A percentile compares a stretch with the other conserved stretches of the same genome.
Evolutionary conservation across 92 coral and sea anemone species (phyloP).

Genomic region (Palythoa grandis): DNA sequence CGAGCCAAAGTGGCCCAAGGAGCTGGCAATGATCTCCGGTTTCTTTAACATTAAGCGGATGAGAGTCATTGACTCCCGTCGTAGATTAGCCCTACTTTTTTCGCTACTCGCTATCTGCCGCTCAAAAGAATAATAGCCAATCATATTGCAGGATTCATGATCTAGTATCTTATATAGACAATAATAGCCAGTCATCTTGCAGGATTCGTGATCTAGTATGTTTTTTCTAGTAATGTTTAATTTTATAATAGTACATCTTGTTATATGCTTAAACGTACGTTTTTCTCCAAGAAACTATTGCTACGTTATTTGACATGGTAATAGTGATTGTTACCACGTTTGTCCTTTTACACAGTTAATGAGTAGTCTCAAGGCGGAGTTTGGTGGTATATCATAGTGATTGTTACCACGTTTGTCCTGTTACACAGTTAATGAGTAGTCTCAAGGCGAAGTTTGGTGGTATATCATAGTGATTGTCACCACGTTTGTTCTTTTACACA

Average conservation of each 20-base stretch:
- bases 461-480: too few relatives aligned
- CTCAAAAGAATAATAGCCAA: background rate
- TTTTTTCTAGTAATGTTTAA: background rate
- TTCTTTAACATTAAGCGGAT: too few relatives aligned
- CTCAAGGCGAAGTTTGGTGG: too few relatives aligned
- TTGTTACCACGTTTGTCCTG: too few relatives aligned
- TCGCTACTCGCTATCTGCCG: background rate
- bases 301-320: background rate
- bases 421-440: too few relatives aligned
- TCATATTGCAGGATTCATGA: background rate
- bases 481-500: too few relatives aligned
- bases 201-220: background rate
- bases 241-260: background rate
- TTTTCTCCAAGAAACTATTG: background rate
- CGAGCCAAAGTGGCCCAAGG: background rate
- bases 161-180: background rate
- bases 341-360: constrained; percentile 56
- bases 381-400: constrained; percentile 75
- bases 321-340: background rate
- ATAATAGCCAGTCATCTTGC: background rate
- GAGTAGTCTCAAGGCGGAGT: constrained; percentile 64
- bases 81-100: too few relatives aligned
- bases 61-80: too few relatives aligned
- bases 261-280: too few relatives aligned
- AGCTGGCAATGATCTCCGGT: background rate